Evolutionary conservation across 2,113 vertebrate species (phyloP), one percentile per base, ranked within the genome.

Genomic region (Microcebus tavaratra): DNA sequence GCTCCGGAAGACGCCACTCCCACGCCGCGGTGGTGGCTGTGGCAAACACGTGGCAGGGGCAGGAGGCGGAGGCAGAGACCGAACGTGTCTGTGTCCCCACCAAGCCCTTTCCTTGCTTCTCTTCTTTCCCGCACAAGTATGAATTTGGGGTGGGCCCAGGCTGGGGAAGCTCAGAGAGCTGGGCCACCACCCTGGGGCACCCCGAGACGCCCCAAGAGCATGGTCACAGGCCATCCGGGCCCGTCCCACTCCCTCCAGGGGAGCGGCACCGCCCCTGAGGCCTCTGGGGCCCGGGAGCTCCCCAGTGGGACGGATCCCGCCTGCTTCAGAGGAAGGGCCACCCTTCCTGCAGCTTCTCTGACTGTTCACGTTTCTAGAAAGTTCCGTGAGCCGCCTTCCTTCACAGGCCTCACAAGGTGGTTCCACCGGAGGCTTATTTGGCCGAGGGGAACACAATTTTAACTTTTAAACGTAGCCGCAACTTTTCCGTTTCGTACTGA

Each of bases 201-300:
- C 0, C 34, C 0, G 0, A 21, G n/a, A 12, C 2, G 5, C 5
- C 29, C 4, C 17, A 1, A 1, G 10, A n/a, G 42, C 1, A 0
- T 21, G 55, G 59, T 34, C 14, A 31, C 5, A 34, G 13, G 3
- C 0, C 0, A 3, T 23, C 53, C 1, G 31, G 80, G 8, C 39
- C 14, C 55, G 1, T 4, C 17, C 42, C 73, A 20, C 15, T 14
- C 27, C 34, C 29, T 5, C 12, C 7, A 14, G 18, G n/a, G 18
- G 34, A 29, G 11, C 31, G 21, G 4, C 14, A 15, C 5, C 1
- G 3, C 21, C 78, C 21, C 3, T 1, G 57, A 45, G 34, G 25
- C 4, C 13, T 12, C 50, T 8, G 61, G 63, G 27, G 5, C 3
- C 80, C 27, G 23, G 39, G 34, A 12, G 8, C 3, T 17, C 23